These are phyloP conservation scores for Trogon surrucura DNA, from an alignment of 2,113 vertebrate species.

Conservation along the genomic window DNA sequence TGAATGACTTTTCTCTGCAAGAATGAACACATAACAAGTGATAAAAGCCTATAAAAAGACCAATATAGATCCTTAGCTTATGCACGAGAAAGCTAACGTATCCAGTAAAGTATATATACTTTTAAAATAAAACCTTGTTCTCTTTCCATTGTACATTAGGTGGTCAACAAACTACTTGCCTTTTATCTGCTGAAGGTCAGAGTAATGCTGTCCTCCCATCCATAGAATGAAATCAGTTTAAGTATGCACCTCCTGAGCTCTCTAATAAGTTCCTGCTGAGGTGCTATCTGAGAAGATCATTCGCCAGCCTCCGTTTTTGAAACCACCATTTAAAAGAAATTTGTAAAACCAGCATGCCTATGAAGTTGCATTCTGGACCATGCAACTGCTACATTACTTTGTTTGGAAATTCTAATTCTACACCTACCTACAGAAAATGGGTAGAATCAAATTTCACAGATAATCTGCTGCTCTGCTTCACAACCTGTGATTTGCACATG, in stretches of 20 bases:
- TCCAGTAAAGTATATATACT: background rate
- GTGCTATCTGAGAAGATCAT: background rate
- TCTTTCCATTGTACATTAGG: background rate
- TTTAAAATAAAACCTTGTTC: background rate
- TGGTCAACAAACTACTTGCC: background rate
- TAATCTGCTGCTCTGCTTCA: background rate
- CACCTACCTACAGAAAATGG: background rate
- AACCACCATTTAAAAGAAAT: conserved; percentile 31
- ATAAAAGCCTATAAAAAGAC: background rate
- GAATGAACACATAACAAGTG: background rate
- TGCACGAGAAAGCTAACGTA: background rate
- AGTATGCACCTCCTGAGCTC: background rate
- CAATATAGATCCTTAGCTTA: background rate
- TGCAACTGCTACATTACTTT: background rate
- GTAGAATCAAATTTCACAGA: background rate
- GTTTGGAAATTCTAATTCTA: conserved; percentile 6
- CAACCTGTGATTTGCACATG: background rate
- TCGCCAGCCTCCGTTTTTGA: background rate
- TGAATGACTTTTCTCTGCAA: background rate
- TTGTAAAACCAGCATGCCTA: conserved; percentile 30
- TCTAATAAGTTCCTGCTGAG: conserved; percentile 18
- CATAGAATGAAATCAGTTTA: background rate
- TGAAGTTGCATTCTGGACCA: background rate
- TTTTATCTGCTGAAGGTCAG: conserved; percentile 26
- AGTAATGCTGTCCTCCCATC: background rate